Conservation (phyloP, 2,113 vertebrate genomes). For the Sturnira hondurensis region DNA sequence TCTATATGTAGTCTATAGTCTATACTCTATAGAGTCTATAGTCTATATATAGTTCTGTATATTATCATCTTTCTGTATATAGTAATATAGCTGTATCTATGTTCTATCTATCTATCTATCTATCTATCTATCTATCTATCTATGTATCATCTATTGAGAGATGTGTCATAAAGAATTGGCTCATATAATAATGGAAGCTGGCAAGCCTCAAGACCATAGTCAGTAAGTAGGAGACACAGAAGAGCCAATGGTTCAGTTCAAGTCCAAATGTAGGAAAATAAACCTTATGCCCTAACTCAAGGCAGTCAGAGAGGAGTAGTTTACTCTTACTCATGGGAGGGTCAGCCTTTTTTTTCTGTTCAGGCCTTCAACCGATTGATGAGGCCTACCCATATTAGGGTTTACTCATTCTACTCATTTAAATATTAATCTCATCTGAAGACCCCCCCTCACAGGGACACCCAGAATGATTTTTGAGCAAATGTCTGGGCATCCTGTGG, state of each 20-base stretch:
- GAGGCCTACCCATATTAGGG: not conserved
- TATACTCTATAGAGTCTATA: too few species aligned
- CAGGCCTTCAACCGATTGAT: not conserved
- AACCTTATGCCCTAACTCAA: not conserved
- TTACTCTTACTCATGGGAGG: not conserved
- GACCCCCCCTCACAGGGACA: not conserved
- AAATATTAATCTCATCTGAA: not conserved
- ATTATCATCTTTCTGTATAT: not conserved
- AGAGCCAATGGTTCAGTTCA: not conserved
- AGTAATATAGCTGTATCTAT: not conserved
- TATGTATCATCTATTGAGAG: not conserved
- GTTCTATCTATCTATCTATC: not conserved
- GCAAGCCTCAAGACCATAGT: not conserved
- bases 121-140: not conserved
- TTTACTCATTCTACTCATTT: not conserved
- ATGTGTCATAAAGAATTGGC: not conserved
- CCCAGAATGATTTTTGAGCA: not conserved
- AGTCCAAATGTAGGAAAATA: not conserved
- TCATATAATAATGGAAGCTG: not conserved
- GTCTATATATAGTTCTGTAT: too few species aligned
- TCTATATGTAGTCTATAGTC: not conserved
- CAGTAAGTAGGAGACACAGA: not conserved
- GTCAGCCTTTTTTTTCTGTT: not conserved
- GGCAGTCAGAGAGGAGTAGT: not conserved
- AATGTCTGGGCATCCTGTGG: not conserved